Evolutionary conservation across 1,140 invertebrate genomes (phyloP), one percentile per base, ranked within the genome.

Genomic region (Cecropterus lyciades): DNA sequence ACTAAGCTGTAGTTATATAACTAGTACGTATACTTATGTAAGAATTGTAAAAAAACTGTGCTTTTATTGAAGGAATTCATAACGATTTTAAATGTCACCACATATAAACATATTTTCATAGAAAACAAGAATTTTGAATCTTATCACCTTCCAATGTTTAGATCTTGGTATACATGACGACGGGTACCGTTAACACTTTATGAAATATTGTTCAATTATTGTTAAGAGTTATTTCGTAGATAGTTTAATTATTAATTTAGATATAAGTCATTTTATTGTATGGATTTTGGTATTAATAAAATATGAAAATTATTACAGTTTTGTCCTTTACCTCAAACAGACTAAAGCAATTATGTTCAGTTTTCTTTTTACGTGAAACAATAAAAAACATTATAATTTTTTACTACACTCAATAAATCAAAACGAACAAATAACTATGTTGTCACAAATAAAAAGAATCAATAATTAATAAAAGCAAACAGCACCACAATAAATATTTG

Each of bases 261-360:
- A 40, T 69, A 15, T 89, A 87, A 82, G 78, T 80, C 40, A 87
- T 87, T 87, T 84, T 89, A 87, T 84, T 77, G 74, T 82, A 81
- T 75, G 71, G 43, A 70, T 78, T 89, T 90, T 86, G 76, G 77
- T 82, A 85, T 80, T 75, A 88, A 87, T 83, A 84, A 87, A 83
- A 78, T 69, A 70, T 69, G 51, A 60, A 72, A 70, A 64, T 53
- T 65, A 72, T 14, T 43, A 13, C 40, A 3, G 40, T 43, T 13
- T 43, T 43, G n/a, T 33, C 9, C 30, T 10, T 33, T 33, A 33
- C 7, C 30, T 33, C 9, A 33, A 33, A 33, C 9, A 33, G n/a
- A n/a, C n/a, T n/a, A n/a, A n/a, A n/a, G n/a, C n/a, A n/a, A n/a
- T n/a, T n/a, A n/a, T n/a, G n/a, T n/a, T n/a, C n/a, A n/a, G n/a